A percentile compares a stretch with the other conserved stretches of the same genome.
These are phyloP conservation scores for Nerophis ophidion DNA, from an alignment of 2,113 vertebrate genomes.

Conservation along the genomic window DNA sequence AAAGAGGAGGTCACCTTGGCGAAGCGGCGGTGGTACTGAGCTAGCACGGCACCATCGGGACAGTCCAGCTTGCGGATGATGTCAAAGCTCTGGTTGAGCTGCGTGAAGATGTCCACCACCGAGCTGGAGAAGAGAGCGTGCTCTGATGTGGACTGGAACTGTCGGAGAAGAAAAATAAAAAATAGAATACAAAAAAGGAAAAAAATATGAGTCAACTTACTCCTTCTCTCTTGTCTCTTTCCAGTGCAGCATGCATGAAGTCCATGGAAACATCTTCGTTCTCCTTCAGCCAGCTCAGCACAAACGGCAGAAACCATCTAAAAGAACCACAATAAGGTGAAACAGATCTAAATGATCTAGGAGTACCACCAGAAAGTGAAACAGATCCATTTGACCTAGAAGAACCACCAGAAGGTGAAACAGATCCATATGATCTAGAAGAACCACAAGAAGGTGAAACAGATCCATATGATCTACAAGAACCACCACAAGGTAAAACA, in stretches of 20 bases:
- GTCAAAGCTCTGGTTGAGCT: conserved; percentile 98
- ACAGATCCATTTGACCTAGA: too few relatives aligned
- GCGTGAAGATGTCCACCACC: conserved; percentile 97
- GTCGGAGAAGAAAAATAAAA: background rate
- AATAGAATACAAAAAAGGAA: background rate
- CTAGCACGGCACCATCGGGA: conserved; percentile 83
- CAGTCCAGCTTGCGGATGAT: conserved; percentile 96
- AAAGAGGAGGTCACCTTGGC: conserved; percentile 77
- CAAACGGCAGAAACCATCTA: conserved; percentile 96
- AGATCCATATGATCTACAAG: too few relatives aligned
- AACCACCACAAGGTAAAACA: too few relatives aligned
- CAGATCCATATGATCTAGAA: too few relatives aligned
- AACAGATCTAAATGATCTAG: too few relatives aligned
- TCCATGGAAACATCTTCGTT: conserved; percentile 97
- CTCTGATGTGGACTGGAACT: conserved; percentile 97
- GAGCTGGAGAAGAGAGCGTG: conserved; percentile 96
- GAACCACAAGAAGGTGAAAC: too few relatives aligned
- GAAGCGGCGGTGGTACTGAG: conserved; percentile 86
- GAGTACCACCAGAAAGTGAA: too few relatives aligned
- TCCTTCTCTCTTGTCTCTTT: conserved; percentile 96
- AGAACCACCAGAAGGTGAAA: too few relatives aligned
- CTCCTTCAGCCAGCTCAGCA: conserved; percentile 92
- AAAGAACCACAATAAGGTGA: background rate
- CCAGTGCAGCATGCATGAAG: conserved; percentile 89
- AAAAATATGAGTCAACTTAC: conserved; percentile 64